These are phyloP conservation scores for Megaustenia siamemsis DNA, from an alignment of 2,888 invertebrate species.

Conservation along the genomic window DNA sequence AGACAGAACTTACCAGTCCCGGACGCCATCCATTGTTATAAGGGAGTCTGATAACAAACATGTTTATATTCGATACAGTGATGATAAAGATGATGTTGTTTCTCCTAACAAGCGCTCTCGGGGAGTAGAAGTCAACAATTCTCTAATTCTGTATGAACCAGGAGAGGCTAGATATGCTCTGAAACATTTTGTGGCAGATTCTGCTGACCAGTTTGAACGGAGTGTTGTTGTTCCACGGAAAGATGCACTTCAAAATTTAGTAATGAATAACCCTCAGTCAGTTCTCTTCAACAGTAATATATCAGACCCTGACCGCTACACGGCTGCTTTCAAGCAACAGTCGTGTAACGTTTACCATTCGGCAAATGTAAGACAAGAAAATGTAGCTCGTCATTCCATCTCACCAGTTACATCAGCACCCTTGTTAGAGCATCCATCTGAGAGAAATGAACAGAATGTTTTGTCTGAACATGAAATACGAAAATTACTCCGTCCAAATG, in stretches of 20 bases:
- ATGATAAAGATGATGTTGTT: slow-evolving; percentile 10
- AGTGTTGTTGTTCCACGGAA: background rate
- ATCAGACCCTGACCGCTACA: slow-evolving; percentile 24
- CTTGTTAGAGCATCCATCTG: slow-evolving; percentile 15
- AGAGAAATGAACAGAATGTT: slow-evolving; percentile 5
- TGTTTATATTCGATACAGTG: slow-evolving; percentile 33
- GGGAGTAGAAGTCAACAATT: background rate
- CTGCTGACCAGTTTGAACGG: background rate
- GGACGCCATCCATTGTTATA: slow-evolving; percentile 37
- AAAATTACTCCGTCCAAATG: slow-evolving; percentile 41
- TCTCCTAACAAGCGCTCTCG: slow-evolving; percentile 27
- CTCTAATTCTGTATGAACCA: slow-evolving; percentile 3
- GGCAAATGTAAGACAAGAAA: background rate
- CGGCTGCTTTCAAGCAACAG: slow-evolving; percentile 36
- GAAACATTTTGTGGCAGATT: slow-evolving; percentile 53
- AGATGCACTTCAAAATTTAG: background rate
- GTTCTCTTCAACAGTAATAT: slow-evolving; percentile 31
- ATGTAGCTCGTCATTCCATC: background rate
- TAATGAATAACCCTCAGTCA: slow-evolving; percentile 49
- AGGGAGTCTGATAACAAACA: slow-evolving; percentile 52
- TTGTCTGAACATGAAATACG: background rate
- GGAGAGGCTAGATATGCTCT: slow-evolving; percentile 53
- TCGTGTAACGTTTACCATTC: background rate
- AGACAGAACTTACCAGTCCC: slow-evolving; percentile 27
- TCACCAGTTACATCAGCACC: slow-evolving; percentile 4